Conservation (phyloP, 1,140 invertebrate genomes). For the Lordiphosa mommai region DNA sequence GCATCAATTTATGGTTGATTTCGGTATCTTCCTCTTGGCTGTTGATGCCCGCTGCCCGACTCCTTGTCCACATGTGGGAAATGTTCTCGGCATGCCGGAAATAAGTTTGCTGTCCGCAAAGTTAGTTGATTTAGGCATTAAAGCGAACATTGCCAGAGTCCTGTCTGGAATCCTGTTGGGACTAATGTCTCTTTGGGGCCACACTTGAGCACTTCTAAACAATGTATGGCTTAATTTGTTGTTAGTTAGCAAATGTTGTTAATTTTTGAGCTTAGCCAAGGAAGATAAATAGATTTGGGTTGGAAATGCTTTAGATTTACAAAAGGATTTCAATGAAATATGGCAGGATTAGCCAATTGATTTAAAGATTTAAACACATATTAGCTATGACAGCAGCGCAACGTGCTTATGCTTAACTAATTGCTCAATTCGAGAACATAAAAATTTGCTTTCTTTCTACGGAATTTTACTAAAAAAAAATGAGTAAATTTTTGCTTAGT, state of each 20-base stretch:
- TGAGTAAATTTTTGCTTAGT: too few relatives aligned
- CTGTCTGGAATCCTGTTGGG: conserved; percentile 1
- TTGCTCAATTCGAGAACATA: too few relatives aligned
- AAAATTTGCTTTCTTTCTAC: too few relatives aligned
- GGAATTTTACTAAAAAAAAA: too few relatives aligned
- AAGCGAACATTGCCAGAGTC: conserved; percentile 45
- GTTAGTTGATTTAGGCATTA: conserved; percentile 78
- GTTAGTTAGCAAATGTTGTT: conserved; percentile 75
- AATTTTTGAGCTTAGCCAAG: conserved; percentile 34
- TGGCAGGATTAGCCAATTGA: too few relatives aligned
- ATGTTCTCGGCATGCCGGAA: conserved; percentile 68
- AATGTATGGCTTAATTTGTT: conserved; percentile 76
- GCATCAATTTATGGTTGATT: conserved; percentile 76
- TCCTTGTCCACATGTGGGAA: conserved; percentile 20
- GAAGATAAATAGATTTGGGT: too few relatives aligned
- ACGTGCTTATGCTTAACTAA: too few relatives aligned
- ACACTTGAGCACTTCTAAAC: conserved; percentile 68
- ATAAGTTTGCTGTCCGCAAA: conserved; percentile 76
- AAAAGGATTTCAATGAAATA: too few relatives aligned
- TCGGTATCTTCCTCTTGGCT: conserved; percentile 40
- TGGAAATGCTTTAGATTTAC: neutral
- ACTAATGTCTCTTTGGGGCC: conserved; percentile 7
- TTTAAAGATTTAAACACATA: too few relatives aligned
- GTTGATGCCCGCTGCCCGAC: conserved; percentile 29
- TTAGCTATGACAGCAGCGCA: too few relatives aligned